Evolutionary conservation across 2,113 vertebrate species (phyloP).

Genomic region (Microtus ochrogaster): DNA sequence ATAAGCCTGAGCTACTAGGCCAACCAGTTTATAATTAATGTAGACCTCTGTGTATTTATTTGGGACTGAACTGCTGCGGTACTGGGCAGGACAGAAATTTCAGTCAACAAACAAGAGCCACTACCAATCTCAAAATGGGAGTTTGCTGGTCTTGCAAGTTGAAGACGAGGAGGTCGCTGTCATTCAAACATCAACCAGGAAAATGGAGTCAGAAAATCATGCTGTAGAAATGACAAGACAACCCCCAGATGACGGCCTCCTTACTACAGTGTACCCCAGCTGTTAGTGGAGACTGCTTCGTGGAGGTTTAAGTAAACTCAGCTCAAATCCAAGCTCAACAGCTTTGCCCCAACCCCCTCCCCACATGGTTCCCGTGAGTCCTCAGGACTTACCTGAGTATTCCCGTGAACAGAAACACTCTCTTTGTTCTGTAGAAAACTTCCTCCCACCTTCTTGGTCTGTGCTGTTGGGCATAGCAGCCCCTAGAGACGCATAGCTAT

Average conservation of each 20-base stretch:
- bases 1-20: too few species aligned
- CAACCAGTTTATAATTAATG: too few species aligned
- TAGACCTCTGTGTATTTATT: too few species aligned
- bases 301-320: not conserved
- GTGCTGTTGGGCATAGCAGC: not conserved
- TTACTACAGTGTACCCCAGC: not conserved
- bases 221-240: not conserved
- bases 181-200: not conserved
- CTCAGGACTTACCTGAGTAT: not conserved
- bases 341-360: not conserved
- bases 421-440: not conserved
- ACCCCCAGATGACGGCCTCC: not conserved
- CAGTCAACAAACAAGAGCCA: not conserved
- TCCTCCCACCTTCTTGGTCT: not conserved
- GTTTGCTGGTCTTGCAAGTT: not conserved
- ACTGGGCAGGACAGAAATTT: too few species aligned
- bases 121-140: not conserved
- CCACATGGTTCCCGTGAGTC: not conserved
- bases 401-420: not conserved
- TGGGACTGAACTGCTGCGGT: too few species aligned
- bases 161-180: not conserved
- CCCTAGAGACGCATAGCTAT: not conserved
- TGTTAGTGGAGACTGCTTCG: not conserved
- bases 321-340: not conserved
- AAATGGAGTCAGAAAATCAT: not conserved